Evolutionary conservation across 92 coral and sea anemone genomes (phyloP).

Genomic region (Phymanthus crucifer): DNA sequence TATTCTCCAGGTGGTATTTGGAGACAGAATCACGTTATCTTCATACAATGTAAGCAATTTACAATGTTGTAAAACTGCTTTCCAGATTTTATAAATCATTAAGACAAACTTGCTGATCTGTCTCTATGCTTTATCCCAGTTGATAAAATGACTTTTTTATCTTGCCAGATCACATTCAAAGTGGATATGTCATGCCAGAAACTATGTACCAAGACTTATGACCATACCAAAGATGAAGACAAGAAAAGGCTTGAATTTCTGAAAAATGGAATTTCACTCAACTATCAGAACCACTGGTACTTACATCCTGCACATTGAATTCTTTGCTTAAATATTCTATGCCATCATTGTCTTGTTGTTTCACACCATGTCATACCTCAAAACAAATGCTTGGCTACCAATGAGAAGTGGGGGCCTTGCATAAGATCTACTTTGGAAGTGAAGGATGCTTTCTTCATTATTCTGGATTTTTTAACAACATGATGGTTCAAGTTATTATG

Average conservation of each 20-base stretch:
- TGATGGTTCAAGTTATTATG: no score
- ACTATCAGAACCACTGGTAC: constrained; percentile 97
- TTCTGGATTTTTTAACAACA: no score
- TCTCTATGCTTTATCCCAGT: background rate
- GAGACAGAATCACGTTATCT: constrained; percentile 89
- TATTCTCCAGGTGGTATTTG: constrained; percentile 92
- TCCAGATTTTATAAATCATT: no score
- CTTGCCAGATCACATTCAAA: constrained; percentile 59
- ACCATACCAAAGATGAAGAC: constrained; percentile 41
- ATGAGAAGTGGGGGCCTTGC: no score
- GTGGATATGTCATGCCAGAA: constrained; percentile 28
- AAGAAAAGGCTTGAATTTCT: constrained; percentile 81
- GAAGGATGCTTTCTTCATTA: no score
- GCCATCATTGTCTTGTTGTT: no score
- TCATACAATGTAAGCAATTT: constrained; percentile 79
- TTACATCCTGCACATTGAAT: background rate
- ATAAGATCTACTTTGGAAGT: no score
- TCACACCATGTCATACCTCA: no score
- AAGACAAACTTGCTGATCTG: no score
- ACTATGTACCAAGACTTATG: constrained; percentile 63
- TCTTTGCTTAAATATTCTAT: background rate
- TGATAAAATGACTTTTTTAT: background rate
- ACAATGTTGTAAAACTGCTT: background rate
- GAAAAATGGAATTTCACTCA: constrained; percentile 80
- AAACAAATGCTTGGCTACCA: no score